These are phyloP conservation scores for Ferrisia virgata DNA, from an alignment of 2,888 invertebrate genomes.

Conservation along the genomic window DNA sequence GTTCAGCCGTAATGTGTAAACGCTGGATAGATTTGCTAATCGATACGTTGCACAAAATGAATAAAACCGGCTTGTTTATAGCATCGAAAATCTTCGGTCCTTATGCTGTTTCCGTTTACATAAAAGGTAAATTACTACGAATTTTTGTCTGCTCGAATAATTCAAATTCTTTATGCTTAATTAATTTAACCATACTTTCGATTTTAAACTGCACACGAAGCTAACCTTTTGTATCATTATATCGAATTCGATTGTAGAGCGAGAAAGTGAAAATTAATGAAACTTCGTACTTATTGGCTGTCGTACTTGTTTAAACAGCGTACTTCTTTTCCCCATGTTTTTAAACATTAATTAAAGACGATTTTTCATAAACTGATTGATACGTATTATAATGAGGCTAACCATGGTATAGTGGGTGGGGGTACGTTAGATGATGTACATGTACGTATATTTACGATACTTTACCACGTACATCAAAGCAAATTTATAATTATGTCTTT, in stretches of 20 bases:
- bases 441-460: neutral
- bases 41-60: conserved; percentile 2
- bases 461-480: neutral
- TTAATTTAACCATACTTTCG: neutral
- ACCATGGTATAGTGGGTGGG: neutral
- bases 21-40: neutral
- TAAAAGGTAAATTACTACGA: neutral
- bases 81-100: conserved; percentile 40
- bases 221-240: neutral
- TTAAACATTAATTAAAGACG: neutral
- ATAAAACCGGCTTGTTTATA: conserved; percentile 34
- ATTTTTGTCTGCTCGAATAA: neutral
- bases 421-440: too few relatives aligned
- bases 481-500: neutral
- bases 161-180: neutral
- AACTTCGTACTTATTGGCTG: neutral
- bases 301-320: neutral
- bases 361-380: neutral
- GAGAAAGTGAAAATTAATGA: neutral
- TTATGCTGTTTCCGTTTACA: neutral
- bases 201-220: neutral
- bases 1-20: neutral
- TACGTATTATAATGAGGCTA: neutral
- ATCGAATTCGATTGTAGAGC: neutral
- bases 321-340: neutral